phyloP scores from a whole-genome alignment of 2,888 invertebrate species.

The Machimus atricapillus region DNA sequence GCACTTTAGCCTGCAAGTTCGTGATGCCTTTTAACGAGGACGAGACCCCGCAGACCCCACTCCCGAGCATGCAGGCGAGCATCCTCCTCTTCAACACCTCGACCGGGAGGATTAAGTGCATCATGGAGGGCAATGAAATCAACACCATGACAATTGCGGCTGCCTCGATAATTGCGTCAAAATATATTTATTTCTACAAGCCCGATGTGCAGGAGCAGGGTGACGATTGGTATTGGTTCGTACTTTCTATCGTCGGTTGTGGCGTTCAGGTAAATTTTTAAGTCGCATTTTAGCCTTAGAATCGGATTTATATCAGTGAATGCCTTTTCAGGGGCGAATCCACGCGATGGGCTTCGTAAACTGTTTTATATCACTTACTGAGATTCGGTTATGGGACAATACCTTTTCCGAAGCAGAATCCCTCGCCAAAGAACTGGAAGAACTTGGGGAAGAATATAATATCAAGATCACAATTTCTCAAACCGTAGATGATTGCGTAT shows the following conservation, averaged over 20 bases:
- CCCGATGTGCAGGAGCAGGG: conserved; percentile 25
- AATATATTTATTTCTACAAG: conserved; percentile 61
- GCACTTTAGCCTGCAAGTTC: no score
- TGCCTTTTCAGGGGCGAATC: no score
- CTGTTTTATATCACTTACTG: no score
- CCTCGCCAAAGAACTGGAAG: conserved; percentile 58
- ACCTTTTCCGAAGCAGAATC: no score
- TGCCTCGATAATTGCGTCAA: conserved; percentile 67
- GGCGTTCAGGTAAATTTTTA: no score
- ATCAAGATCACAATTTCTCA: conserved; percentile 49
- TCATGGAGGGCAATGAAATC: conserved; percentile 65
- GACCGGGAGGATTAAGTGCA: no score
- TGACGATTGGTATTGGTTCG: conserved; percentile 49
- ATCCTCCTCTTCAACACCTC: conserved; percentile 64
- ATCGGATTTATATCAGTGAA: no score
- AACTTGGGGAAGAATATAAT: conserved; percentile 44
- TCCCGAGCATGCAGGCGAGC: conserved; percentile 63
- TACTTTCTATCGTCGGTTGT: conserved; percentile 62
- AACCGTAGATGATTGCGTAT: conserved; percentile 63
- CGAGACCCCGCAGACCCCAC: conserved; percentile 52
- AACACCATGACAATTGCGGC: conserved; percentile 68
- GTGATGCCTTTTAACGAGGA: conserved; percentile 60
- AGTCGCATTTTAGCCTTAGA: no score
- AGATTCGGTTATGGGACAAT: no score
- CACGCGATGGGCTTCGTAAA: no score